Base-by-base conservation (phyloP, 2,888 invertebrate genomes). In the Periphyllus acericola region DNA sequence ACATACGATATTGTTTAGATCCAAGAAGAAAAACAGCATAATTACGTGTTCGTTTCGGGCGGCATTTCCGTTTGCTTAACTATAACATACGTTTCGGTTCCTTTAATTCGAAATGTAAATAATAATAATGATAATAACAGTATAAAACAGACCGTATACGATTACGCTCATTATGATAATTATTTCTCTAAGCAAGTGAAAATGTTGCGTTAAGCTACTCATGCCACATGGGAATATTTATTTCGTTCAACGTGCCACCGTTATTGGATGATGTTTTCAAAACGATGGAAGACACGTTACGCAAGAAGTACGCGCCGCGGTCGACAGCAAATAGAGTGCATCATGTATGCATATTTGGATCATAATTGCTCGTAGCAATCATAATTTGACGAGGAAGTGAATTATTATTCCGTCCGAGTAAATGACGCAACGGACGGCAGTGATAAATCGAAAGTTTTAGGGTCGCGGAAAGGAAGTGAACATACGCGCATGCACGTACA, bases 371-470 rank as follows among this genome's bases (percentile, higher is more conserved):
- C 40, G n/a, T 1, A 21, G n/a, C 32, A 66, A 79, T 34, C 55
- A 55, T 60, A 34, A 40, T 66, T 80, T 19, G 40, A 80, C 80
- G 66, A 80, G 80, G 80, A 80, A 80, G 80, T 66, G 5, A n/a
- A 34, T 52, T 46, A 80, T 80, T 60, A 29, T 40, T 66, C 29
- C 11, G 36, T 80, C 19, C 21, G n/a, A 40, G 29, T 80, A 66
- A 66, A 66, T 80, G n/a, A 66, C 80, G 40, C n/a, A 60, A 80
- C n/a, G 19, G 40, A 60, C 4, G 19, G 66, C 66, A 36, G n/a
- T 29, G 66, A 36, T 66, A 80, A 80, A 80, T 80, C n/a, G 80
- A 80, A 80, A 80, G 80, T 80, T 66, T 36, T 36, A 40, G 80
- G 66, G 66, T 66, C n/a, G 66, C n/a, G 19, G n/a, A 40, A n/a